Percentiles rank a stretch among this genome's conserved stretches.
Evolutionary conservation across 2,797 vertebrate genomes (phyloP).

Genomic region (Anguilla pacifica): DNA sequence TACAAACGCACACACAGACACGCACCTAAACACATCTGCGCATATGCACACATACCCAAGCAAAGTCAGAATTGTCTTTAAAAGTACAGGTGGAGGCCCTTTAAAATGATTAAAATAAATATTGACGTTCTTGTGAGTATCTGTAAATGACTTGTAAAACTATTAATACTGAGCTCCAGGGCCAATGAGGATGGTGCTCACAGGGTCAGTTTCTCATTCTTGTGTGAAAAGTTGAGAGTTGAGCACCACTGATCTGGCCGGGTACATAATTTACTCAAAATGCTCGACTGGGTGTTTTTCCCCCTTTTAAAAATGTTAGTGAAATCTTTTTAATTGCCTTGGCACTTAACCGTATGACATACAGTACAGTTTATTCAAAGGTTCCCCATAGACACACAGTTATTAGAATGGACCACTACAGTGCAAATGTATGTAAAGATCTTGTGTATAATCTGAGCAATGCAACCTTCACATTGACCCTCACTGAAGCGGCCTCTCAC

Average conservation of each 20-base stretch:
- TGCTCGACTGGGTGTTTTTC: neutral
- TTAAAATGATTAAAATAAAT: too few relatives aligned
- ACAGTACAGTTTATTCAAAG: neutral
- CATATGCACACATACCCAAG: neutral
- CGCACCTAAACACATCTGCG: neutral
- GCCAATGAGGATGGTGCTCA: neutral
- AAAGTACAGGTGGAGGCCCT: neutral
- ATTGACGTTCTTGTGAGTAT: neutral
- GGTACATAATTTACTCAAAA: neutral
- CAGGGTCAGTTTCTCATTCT: neutral
- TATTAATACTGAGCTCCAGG: neutral
- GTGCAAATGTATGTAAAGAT: neutral
- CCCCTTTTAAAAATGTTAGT: neutral
- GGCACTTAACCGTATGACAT: neutral
- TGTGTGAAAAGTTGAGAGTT: neutral
- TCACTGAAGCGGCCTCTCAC: neutral
- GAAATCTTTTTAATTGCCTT: neutral
- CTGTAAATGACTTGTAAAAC: neutral
- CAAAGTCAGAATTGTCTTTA: too few relatives aligned
- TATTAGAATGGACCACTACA: neutral
- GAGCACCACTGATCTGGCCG: neutral
- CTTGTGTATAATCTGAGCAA: neutral
- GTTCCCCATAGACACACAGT: neutral
- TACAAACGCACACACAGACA: constrained; percentile 3
- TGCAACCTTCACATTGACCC: neutral